These are phyloP conservation scores for Trematocara macrostoma DNA, from an alignment of 2,113 vertebrate genomes.

Conservation along the genomic window DNA sequence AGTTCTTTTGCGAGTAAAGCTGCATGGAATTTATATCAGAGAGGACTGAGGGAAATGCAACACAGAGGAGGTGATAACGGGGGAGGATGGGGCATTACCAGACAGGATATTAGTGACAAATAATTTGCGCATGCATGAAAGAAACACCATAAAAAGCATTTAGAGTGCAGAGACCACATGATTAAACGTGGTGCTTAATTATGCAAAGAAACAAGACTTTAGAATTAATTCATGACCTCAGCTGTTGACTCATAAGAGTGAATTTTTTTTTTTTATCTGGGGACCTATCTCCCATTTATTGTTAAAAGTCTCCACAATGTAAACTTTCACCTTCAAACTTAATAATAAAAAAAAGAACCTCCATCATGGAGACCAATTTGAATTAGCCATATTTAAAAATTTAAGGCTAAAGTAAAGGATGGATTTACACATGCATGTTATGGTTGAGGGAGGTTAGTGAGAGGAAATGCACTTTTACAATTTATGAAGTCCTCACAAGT, in stretches of 20 bases:
- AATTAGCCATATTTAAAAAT: neutral
- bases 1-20: conserved; percentile 32
- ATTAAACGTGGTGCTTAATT: neutral
- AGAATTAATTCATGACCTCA: neutral
- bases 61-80: neutral
- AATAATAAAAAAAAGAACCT: neutral
- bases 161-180: neutral
- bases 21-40: conserved; percentile 25
- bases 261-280: neutral
- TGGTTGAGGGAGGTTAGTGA: neutral
- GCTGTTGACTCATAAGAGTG: accelerated
- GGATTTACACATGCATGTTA: neutral
- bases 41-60: neutral
- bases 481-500: neutral
- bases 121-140: neutral
- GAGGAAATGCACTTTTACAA: neutral
- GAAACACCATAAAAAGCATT: neutral
- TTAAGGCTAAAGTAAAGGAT: neutral
- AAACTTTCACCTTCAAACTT: neutral
- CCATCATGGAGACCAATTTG: neutral
- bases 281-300: neutral
- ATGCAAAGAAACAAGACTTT: neutral
- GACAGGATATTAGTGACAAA: neutral
- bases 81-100: neutral
- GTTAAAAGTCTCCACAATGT: neutral